Percentiles rank a stretch among this genome's conserved stretches.
Evolutionary conservation across 2,888 invertebrate species (phyloP).

Genomic region (Mesoligia furuncula): DNA sequence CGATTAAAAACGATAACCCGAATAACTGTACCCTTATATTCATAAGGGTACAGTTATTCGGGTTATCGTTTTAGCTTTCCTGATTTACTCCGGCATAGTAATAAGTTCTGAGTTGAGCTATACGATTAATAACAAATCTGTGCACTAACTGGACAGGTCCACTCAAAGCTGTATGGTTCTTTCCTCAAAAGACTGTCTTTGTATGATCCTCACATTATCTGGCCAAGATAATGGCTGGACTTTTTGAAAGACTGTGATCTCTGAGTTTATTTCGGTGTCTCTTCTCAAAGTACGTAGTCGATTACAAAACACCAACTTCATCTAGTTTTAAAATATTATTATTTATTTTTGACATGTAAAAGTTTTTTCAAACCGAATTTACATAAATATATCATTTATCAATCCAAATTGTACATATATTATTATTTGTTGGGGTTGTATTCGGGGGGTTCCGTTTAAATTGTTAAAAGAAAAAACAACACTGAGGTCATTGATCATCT

Average conservation of each 20-base stretch:
- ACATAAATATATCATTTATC: neutral
- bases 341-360: neutral
- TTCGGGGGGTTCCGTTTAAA: neutral
- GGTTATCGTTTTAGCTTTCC: too few species aligned
- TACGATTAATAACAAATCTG: too few species aligned
- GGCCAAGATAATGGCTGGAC: neutral
- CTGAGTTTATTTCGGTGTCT: too few species aligned
- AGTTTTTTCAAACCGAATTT: neutral
- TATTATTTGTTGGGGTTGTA: neutral
- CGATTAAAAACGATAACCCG: neutral
- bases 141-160: too few species aligned
- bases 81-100: too few species aligned
- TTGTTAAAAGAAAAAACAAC: neutral
- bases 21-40: neutral
- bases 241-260: too few species aligned
- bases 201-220: neutral
- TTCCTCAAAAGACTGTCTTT: too few species aligned
- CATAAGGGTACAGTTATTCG: too few species aligned
- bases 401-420: neutral
- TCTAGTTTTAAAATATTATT: neutral
- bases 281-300: too few species aligned
- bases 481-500: neutral
- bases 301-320: neutral
- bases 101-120: too few species aligned
- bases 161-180: too few species aligned